Evolutionary conservation across 64 coral and sea anemone species (phyloP).

Genomic region (Stichodactyla helianthus): DNA sequence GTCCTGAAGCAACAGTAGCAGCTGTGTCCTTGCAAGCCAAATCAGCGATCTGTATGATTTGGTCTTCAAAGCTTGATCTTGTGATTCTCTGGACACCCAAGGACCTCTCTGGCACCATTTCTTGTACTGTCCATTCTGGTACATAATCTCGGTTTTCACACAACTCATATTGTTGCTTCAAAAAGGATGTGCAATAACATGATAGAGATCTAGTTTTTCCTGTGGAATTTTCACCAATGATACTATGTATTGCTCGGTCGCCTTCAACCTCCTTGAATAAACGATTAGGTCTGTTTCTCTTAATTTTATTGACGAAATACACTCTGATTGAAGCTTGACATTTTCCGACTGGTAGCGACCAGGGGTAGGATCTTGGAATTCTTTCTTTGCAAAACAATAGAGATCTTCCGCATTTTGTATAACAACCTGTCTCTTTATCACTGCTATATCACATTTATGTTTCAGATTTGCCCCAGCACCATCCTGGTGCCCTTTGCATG

Average conservation of each 20-base stretch:
- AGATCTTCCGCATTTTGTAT: neutral
- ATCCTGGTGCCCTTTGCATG: constrained; percentile 42
- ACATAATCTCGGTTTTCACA: neutral
- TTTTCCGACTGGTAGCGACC: too few relatives aligned
- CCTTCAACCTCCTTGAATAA: constrained; percentile 12
- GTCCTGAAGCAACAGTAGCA: constrained; percentile 18
- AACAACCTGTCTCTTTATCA: neutral
- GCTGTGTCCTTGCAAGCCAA: neutral
- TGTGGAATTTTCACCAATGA: neutral
- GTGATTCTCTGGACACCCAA: constrained; percentile 5
- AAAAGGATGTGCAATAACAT: neutral
- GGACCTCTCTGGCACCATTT: neutral
- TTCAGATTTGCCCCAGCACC: constrained; percentile 16
- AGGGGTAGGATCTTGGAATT: too few relatives aligned
- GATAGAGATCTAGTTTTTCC: neutral
- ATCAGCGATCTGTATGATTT: neutral
- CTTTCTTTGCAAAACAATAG: too few relatives aligned
- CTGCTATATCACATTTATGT: neutral
- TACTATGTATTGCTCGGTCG: constrained; percentile 9
- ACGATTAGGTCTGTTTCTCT: too few relatives aligned
- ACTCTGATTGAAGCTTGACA: too few relatives aligned
- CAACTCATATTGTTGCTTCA: neutral
- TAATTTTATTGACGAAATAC: too few relatives aligned
- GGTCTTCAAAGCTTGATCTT: neutral
- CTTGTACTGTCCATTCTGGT: neutral